phyloP scores from a whole-genome alignment of 1,140 invertebrate genomes.

The Grapholita molesta region DNA sequence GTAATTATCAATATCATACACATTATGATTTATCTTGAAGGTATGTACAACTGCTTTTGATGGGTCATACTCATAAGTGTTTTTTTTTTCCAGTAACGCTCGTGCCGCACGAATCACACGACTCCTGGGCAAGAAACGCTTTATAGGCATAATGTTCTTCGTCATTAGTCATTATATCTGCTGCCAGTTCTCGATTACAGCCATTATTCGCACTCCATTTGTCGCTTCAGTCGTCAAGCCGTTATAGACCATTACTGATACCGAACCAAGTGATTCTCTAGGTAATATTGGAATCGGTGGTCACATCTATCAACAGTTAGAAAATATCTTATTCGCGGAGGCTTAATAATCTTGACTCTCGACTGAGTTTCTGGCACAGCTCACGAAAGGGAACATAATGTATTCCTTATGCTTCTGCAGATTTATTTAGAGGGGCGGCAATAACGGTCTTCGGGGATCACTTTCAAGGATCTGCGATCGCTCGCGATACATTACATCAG shows the following conservation, averaged over 20 bases:
- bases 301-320: background rate
- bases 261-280: background rate
- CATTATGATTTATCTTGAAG: too few relatives aligned
- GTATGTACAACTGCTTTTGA: too few relatives aligned
- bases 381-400: background rate
- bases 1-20: too few relatives aligned
- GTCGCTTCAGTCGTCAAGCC: background rate
- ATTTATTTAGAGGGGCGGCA: background rate
- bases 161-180: conserved; percentile 15
- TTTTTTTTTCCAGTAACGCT: background rate
- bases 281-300: background rate
- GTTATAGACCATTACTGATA: background rate
- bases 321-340: background rate
- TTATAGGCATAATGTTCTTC: background rate
- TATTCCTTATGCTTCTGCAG: background rate
- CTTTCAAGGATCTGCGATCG: background rate
- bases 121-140: background rate
- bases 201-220: conserved; percentile 16
- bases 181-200: background rate
- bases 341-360: background rate
- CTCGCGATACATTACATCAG: background rate
- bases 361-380: background rate
- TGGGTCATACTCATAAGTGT: too few relatives aligned
- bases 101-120: conserved; percentile 4
- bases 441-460: background rate